phyloP scores from a whole-genome alignment of 1,140 invertebrate species.

The Trichonephila inaurata region DNA sequence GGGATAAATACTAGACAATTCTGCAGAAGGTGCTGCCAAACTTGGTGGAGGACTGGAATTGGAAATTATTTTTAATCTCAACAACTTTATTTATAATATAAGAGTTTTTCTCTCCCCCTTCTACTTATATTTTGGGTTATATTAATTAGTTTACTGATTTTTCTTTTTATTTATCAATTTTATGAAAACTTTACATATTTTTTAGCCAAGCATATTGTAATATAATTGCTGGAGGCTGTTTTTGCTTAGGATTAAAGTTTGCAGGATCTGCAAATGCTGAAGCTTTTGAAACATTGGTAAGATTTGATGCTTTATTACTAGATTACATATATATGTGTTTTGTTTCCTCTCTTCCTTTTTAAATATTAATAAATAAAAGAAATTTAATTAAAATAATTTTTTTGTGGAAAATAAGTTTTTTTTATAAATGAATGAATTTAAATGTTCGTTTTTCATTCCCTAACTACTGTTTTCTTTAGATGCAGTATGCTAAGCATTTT shows the following conservation, averaged over 20 bases:
- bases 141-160: slow-evolving; percentile 28
- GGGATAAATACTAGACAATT: no score
- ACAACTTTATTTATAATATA: no score
- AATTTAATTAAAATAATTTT: neutral
- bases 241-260: slow-evolving; percentile 95
- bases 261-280: slow-evolving; percentile 93
- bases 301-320: neutral
- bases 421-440: no score
- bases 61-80: no score
- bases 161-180: no score
- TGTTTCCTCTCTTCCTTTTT: no score
- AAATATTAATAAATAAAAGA: neutral
- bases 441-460: no score
- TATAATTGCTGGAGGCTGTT: slow-evolving; percentile 95
- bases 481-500: slow-evolving; percentile 83
- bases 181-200: slow-evolving; percentile 73
- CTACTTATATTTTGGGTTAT: neutral
- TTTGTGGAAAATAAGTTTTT: neutral
- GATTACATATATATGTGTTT: neutral
- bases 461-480: slow-evolving; percentile 76
- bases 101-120: neutral
- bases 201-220: slow-evolving; percentile 96
- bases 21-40: no score
- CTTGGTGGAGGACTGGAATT: no score
- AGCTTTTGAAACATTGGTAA: slow-evolving; percentile 88